Percentiles rank a stretch among this genome's conserved stretches.
These are phyloP conservation scores for Leguminivora glycinivorella DNA, from an alignment of 1,140 invertebrate genomes.

Conservation along the genomic window DNA sequence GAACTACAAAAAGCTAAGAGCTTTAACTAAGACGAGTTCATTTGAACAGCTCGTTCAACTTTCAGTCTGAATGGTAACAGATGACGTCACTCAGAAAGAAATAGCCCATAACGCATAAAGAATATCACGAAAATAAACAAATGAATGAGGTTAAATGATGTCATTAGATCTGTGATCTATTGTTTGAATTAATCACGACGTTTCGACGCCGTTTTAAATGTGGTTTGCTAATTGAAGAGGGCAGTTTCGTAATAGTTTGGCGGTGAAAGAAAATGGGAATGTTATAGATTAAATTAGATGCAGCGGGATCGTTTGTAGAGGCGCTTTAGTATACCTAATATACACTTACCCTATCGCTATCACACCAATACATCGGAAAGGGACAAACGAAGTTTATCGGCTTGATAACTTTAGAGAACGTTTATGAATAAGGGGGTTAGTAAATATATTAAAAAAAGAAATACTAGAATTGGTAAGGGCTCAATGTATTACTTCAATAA, in stretches of 20 bases:
- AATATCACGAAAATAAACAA: conserved; percentile 24
- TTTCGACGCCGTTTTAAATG: background rate
- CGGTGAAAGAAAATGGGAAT: background rate
- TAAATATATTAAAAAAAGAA: too few relatives aligned
- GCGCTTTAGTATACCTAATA: background rate
- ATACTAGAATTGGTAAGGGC: too few relatives aligned
- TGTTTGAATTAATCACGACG: conserved; percentile 18
- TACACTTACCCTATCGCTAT: too few relatives aligned
- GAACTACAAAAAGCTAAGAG: too few relatives aligned
- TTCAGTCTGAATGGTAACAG: background rate
- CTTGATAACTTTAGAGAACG: too few relatives aligned
- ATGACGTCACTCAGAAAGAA: background rate
- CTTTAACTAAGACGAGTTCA: too few relatives aligned
- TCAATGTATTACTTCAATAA: too few relatives aligned
- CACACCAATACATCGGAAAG: too few relatives aligned
- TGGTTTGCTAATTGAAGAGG: background rate
- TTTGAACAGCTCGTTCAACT: too few relatives aligned
- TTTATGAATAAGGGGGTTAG: too few relatives aligned
- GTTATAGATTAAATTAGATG: background rate
- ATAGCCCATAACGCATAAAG: conserved; percentile 5
- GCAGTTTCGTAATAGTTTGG: background rate
- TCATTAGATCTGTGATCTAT: conserved; percentile 25
- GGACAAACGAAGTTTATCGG: too few relatives aligned
- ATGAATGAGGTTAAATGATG: conserved; percentile 22
- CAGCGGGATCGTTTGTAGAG: background rate